phyloP scores from a whole-genome alignment of 2,888 invertebrate genomes.

The Protula sp. region DNA sequence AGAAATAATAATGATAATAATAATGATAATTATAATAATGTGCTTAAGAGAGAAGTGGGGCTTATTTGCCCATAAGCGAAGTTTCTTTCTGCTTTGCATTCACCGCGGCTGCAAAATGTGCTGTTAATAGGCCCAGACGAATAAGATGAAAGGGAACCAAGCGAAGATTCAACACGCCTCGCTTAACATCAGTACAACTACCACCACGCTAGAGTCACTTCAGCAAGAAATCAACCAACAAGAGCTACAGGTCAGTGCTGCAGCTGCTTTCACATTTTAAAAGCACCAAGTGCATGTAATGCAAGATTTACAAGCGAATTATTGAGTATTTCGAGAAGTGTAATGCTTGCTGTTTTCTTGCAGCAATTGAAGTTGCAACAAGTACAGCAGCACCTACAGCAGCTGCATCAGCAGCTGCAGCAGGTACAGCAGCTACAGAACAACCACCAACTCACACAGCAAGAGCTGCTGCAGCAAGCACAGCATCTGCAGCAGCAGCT shows the following conservation, averaged over 20 bases:
- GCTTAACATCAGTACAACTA: neutral
- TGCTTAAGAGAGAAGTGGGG: too few relatives aligned
- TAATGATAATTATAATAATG: too few relatives aligned
- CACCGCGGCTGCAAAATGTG: too few relatives aligned
- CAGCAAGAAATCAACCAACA: neutral
- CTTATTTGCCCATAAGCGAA: too few relatives aligned
- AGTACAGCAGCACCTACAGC: slow-evolving; percentile 28
- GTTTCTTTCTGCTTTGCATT: too few relatives aligned
- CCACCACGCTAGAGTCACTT: neutral
- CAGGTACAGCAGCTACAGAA: slow-evolving; percentile 18
- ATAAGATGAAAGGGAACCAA: neutral
- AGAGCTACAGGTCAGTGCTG: neutral
- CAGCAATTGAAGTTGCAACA: neutral
- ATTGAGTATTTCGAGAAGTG: too few relatives aligned
- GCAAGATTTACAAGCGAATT: too few relatives aligned
- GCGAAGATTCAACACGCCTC: neutral
- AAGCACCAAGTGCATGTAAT: too few relatives aligned
- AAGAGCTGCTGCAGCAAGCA: slow-evolving; percentile 28
- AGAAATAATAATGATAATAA: too few relatives aligned
- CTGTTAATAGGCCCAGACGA: neutral
- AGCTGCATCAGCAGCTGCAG: slow-evolving; percentile 27
- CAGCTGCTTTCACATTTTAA: too few relatives aligned
- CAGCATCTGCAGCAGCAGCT: slow-evolving; percentile 22
- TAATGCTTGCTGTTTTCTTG: too few relatives aligned
- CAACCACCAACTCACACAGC: slow-evolving; percentile 19